These are phyloP conservation scores for Pseudeuparius sepicola DNA, from an alignment of 2,888 invertebrate species.

Conservation along the genomic window DNA sequence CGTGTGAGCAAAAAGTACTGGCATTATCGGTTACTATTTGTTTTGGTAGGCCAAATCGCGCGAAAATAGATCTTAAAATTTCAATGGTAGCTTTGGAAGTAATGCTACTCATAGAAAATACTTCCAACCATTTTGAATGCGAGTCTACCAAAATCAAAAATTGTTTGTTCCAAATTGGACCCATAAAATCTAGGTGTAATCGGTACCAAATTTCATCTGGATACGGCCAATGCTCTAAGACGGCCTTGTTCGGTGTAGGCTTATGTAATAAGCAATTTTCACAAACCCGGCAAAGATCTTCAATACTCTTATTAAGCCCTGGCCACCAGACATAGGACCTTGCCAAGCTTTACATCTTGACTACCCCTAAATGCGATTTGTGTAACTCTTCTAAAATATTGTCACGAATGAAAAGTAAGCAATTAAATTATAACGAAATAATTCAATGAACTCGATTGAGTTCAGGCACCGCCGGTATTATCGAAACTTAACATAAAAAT, in stretches of 20 bases:
- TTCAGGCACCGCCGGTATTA: too few relatives aligned
- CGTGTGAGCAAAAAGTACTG: conserved; percentile 22
- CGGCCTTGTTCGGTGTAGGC: conserved; percentile 10
- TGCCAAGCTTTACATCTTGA: too few relatives aligned
- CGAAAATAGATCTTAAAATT: too few relatives aligned
- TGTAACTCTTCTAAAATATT: too few relatives aligned
- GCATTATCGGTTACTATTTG: too few relatives aligned
- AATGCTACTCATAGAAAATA: conserved; percentile 19
- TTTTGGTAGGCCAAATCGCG: too few relatives aligned
- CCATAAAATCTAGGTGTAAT: conserved; percentile 25
- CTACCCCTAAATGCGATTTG: too few relatives aligned
- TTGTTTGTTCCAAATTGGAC: conserved; percentile 20
- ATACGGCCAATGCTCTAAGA: conserved; percentile 20
- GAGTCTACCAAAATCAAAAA: conserved; percentile 25
- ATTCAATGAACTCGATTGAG: too few relatives aligned
- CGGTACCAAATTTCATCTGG: conserved; percentile 23
- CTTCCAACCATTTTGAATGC: conserved; percentile 24
- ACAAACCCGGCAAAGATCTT: conserved; percentile 14
- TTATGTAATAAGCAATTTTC: conserved; percentile 14
- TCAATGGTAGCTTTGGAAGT: conserved; percentile 20
- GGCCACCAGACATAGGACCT: conserved; percentile 23
- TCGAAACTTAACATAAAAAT: too few relatives aligned
- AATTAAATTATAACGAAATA: too few relatives aligned
- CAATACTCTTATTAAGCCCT: conserved; percentile 17
- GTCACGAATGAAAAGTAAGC: too few relatives aligned